Base-by-base conservation (phyloP, 2,888 invertebrate species). In the Beris morrisii region DNA sequence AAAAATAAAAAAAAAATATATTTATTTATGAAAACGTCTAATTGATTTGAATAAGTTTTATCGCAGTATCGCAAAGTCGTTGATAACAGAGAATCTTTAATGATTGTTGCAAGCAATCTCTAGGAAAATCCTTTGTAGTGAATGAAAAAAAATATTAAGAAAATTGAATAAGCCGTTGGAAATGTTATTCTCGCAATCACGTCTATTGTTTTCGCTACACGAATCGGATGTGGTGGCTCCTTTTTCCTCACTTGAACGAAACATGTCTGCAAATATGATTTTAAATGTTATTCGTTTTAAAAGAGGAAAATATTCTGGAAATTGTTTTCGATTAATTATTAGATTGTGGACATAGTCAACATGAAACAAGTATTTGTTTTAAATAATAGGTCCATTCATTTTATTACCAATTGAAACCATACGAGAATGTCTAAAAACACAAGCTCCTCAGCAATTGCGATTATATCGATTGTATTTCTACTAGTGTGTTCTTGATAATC, bases 71-170 rank as follows among this genome's bases (percentile, higher is more conserved):
- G 22, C 22, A 22, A 22, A 22, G 22, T 22, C 22, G 22, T 50
- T 31, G 13, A 43, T 55, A 64, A 54, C 31, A 45, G 54, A 44
- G 31, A 45, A 64, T 64, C 43, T 50, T 22, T 28, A 32, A 53
- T 43, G 43, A 53, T 53, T 58, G 38, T 63, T 63, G 32, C 45
- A 56, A 45, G 22, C 30, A 43, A 38, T 70, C 75, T 74, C 77
- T 81, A 81, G 75, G 81, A 80, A 76, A 90, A 91, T 83, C 91
- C 92, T 83, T 92, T 93, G 84, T 94, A 94, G 85, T 93, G 93
- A 78, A 93, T 92, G 85, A 95, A 95, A 87, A 95, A 95, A 85
- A 94, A 95, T 81, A 93, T 91, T 77, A 95, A 88, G 84, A 95
- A 95, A 80, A 94, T 89, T 79, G 93, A 90, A 83, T 93, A 95